Evolutionary conservation across 2,113 vertebrate species (phyloP).

Genomic region (Misgurnus anguillicaudatus): DNA sequence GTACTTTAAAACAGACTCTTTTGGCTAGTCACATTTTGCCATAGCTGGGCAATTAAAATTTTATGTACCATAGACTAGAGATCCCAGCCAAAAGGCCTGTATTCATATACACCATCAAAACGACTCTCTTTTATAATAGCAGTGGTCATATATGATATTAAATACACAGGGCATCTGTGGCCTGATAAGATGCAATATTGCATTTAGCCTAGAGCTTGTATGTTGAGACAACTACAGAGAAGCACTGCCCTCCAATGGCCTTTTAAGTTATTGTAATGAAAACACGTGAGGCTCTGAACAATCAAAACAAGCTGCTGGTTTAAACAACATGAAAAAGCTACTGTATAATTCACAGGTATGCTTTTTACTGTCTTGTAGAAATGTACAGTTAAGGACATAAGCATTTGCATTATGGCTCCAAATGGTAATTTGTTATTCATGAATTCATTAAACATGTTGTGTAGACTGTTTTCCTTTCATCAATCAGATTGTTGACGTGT

Average conservation of each 20-base stretch:
- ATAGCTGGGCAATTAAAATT: not conserved
- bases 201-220: not conserved
- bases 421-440: no score
- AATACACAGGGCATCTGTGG: not conserved
- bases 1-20: not conserved
- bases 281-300: not conserved
- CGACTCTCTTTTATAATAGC: not conserved
- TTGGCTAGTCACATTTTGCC: not conserved
- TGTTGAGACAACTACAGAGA: not conserved
- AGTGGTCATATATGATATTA: slow-evolving; percentile 1
- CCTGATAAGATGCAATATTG: not conserved
- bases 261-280: not conserved
- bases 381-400: no score
- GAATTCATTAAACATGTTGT: no score
- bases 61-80: slow-evolving; percentile 7
- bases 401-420: no score
- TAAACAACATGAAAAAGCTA: not conserved
- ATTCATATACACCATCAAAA: not conserved
- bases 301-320: not conserved
- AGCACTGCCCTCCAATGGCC: slow-evolving; percentile 43
- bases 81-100: not conserved
- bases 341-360: no score
- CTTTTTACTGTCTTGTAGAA: no score
- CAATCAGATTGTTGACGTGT: no score
- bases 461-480: no score